Evolutionary conservation across 1,140 invertebrate species (phyloP), one percentile per base, ranked within the genome.

Genomic region (Melipona quadrifasciata): DNA sequence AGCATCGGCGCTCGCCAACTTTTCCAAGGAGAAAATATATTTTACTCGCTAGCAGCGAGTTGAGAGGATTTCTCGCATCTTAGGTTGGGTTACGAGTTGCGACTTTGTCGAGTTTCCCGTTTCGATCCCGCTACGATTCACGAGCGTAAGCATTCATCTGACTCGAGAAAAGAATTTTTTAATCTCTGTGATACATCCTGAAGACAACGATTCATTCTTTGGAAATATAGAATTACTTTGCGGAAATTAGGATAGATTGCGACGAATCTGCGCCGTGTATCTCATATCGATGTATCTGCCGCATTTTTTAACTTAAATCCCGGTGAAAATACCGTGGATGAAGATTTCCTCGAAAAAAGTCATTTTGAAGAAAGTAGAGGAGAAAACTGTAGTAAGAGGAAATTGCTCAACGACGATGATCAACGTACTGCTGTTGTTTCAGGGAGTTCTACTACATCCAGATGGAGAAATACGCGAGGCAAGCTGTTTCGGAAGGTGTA

Each of bases 381-480:
- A n/a, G 2, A 14, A 61, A n/a, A n/a, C n/a, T n/a, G 58, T n/a
- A 61, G 24, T n/a, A n/a, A n/a, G 4, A 14, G 4, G 14, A 61
- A n/a, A n/a, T n/a, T n/a, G 58, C 11, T 58, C 10, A 0, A 34
- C 12, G 1, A 2, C 21, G 31, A 31, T 78, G 0, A 70, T 51
- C 68, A 86, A 86, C 87, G 91, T 85, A 86, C 85, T 84, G 81
- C 91, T 55, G 6, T 92, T 47, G 85, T 97, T 97, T 70, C 97
- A 99, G 99, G 95, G 99, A 99, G 96, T 99, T 99, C 96, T 99
- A 99, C 96, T 99, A 99, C 96, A 99, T 99, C 93, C 99, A 99
- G 96, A 99, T 99, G 99, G 99, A 99, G 96, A 99, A 99, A 95
- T 99, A 99, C 95, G 99, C 99, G 79, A 96, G 99, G 90, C 99